Base-by-base conservation (phyloP, 2,888 invertebrate species). In the Catotricha subobsoleta region DNA sequence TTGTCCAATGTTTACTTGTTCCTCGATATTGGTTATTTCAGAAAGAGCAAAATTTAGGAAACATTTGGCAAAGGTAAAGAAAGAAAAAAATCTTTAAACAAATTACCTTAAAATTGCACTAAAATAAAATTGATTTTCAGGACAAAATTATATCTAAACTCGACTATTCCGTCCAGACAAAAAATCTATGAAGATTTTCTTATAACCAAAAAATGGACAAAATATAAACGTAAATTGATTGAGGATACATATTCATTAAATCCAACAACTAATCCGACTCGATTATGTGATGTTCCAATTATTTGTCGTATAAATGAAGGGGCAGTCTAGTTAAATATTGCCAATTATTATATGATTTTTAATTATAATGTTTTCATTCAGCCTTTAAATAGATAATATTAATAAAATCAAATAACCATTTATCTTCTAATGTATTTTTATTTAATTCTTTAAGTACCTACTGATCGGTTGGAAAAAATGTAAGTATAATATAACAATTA, bases 11-110 rank as follows among this genome's bases (percentile, higher is more conserved):
- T 48, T 64, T 82, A 52, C 57, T 78, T 28, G 57, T 82, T 43
- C 82, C 82, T 0, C 69, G 72, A 45, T 74, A 74, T 50, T 81
- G 77, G 73, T 60, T 82, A 15, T 53, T 74, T 29, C 72, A 76
- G 48, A 70, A 51, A 15, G 45, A 51, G 5, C 59, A 60, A 48
- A 62, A 62, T 46, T 56, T 56, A 0, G 60, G 57, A 10, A 60
- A 61, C 44, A 50, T 62, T 16, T 62, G 62, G 62, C 58, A 58
- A 38, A 49, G 60, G 45, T 45, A 18, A 29, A n/a, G 20, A 16
- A 28, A 28, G 8, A 28, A 7, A 5, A 13, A 36, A 13, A 23
- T 36, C 3, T 10, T 13, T 16, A 30, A 37, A n/a, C 15, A 9
- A 13, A 7, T 13, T 16, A 28, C 13, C 8, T 39, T 39, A 20